Percentiles rank a stretch among this genome's conserved stretches.
Evolutionary conservation across 2,113 vertebrate genomes (phyloP).

Genomic region (Varanus salvator): DNA sequence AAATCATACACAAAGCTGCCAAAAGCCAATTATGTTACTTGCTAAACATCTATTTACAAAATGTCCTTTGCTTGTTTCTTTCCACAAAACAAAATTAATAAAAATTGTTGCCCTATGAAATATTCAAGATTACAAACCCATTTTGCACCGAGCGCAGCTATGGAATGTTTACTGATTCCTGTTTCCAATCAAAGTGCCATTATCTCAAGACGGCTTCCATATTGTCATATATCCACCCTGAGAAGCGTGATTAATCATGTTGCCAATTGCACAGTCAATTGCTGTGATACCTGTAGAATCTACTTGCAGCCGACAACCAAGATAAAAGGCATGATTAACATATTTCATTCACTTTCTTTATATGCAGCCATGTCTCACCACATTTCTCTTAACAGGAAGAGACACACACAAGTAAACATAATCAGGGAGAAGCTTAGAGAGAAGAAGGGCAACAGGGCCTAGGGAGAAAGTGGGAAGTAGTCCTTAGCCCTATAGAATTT

Average conservation of each 20-base stretch:
- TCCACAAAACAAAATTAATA: conserved; percentile 66
- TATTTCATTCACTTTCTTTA: background rate
- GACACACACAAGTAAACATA: background rate
- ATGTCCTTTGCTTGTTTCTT: conserved; percentile 46
- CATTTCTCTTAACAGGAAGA: background rate
- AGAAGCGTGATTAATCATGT: conserved; percentile 74
- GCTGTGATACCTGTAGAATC: conserved; percentile 39
- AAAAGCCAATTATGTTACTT: conserved; percentile 50
- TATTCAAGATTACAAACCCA: conserved; percentile 75
- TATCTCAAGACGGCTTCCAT: conserved; percentile 74
- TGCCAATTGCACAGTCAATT: conserved; percentile 65
- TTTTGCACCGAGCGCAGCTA: conserved; percentile 81
- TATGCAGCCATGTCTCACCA: background rate
- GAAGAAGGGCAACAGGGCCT: background rate
- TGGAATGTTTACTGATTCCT: conserved; percentile 82
- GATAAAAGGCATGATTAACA: conserved; percentile 23
- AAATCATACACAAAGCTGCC: conserved; percentile 27
- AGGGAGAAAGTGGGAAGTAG: background rate
- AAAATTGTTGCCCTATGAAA: conserved; percentile 59
- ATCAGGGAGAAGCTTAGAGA: background rate
- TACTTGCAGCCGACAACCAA: conserved; percentile 29
- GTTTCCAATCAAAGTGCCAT: conserved; percentile 81
- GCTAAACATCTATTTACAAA: conserved; percentile 56
- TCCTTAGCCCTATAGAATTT: background rate
- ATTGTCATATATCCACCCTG: conserved; percentile 70